Evolutionary conservation across 1,140 invertebrate species (phyloP).

Genomic region (Drosophila ercepeae): DNA sequence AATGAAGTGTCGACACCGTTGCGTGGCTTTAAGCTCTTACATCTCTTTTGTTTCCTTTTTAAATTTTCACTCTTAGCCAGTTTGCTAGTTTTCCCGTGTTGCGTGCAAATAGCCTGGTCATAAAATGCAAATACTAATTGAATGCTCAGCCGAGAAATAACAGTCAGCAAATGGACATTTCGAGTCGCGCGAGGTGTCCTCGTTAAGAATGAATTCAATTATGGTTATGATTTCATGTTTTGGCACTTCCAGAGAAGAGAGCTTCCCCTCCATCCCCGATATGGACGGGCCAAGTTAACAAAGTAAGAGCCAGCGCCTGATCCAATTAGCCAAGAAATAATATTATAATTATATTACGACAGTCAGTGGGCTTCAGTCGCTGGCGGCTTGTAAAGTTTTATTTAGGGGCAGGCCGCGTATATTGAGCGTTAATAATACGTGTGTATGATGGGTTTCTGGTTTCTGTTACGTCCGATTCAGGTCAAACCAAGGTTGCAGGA

Average conservation of each 20-base stretch:
- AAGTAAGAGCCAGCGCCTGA: slow-evolving; percentile 19
- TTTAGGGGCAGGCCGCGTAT: slow-evolving; percentile 10
- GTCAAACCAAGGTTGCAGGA: neutral
- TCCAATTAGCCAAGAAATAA: slow-evolving; percentile 63
- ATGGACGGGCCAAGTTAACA: neutral
- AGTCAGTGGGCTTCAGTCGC: slow-evolving; percentile 60
- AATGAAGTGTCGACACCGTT: slow-evolving; percentile 51
- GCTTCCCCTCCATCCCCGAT: slow-evolving; percentile 20
- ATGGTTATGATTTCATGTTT: slow-evolving; percentile 73
- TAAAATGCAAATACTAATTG: slow-evolving; percentile 71
- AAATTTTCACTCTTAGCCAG: slow-evolving; percentile 36
- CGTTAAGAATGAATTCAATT: slow-evolving; percentile 69
- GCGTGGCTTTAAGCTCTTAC: slow-evolving; percentile 60
- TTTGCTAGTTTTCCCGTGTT: slow-evolving; percentile 3
- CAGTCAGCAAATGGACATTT: slow-evolving; percentile 39
- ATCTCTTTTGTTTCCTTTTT: slow-evolving; percentile 30
- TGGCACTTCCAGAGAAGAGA: slow-evolving; percentile 60
- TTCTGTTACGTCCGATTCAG: slow-evolving; percentile 5
- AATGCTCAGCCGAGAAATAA: slow-evolving; percentile 30
- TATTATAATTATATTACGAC: slow-evolving; percentile 63
- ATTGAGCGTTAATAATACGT: slow-evolving; percentile 49
- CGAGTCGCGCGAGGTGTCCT: slow-evolving; percentile 34
- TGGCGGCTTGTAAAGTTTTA: slow-evolving; percentile 9
- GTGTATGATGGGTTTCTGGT: neutral
- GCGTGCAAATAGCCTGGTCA: slow-evolving; percentile 57